A percentile compares a stretch with the other conserved stretches of the same genome.
These are phyloP conservation scores for Philereme transversata DNA, from an alignment of 2,888 invertebrate genomes.

Conservation along the genomic window DNA sequence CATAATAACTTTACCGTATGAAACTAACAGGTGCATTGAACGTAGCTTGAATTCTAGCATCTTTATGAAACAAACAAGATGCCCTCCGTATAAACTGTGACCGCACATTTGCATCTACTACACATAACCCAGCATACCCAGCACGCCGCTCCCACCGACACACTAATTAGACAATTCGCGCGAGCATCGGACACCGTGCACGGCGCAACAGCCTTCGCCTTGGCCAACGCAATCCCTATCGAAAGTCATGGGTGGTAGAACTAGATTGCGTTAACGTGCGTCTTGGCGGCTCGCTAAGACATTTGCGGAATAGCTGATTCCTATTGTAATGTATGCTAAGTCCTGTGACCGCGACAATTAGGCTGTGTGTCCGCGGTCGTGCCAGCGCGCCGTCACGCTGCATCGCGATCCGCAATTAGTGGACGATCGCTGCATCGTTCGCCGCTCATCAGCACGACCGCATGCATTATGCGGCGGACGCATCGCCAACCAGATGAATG, in stretches of 20 bases:
- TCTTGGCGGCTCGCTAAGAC: conserved; percentile 64
- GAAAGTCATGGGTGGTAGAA: conserved; percentile 37
- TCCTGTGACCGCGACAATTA: conserved; percentile 74
- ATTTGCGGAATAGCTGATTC: conserved; percentile 64
- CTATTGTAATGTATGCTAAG: conserved; percentile 80
- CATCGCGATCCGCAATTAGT: conserved; percentile 67
- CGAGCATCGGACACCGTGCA: conserved; percentile 39
- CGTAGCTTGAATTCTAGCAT: neutral
- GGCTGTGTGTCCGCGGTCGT: conserved; percentile 63
- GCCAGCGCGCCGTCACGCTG: conserved; percentile 58
- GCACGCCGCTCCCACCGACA: conserved; percentile 49
- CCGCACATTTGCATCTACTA: conserved; percentile 60
- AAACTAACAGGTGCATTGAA: too few species aligned
- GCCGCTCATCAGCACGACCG: conserved; percentile 64
- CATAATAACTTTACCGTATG: too few species aligned
- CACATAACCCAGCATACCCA: conserved; percentile 35
- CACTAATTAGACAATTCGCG: conserved; percentile 79
- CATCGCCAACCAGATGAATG: conserved; percentile 47
- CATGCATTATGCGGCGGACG: conserved; percentile 58
- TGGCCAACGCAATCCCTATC: conserved; percentile 21
- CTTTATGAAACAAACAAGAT: conserved; percentile 1
- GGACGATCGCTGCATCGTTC: conserved; percentile 57
- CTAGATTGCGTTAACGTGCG: conserved; percentile 39
- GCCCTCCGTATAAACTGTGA: conserved; percentile 21
- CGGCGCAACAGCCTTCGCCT: conserved; percentile 19